Conservation (phyloP, 2,888 invertebrate species). For the Drosophila leonis region DNA sequence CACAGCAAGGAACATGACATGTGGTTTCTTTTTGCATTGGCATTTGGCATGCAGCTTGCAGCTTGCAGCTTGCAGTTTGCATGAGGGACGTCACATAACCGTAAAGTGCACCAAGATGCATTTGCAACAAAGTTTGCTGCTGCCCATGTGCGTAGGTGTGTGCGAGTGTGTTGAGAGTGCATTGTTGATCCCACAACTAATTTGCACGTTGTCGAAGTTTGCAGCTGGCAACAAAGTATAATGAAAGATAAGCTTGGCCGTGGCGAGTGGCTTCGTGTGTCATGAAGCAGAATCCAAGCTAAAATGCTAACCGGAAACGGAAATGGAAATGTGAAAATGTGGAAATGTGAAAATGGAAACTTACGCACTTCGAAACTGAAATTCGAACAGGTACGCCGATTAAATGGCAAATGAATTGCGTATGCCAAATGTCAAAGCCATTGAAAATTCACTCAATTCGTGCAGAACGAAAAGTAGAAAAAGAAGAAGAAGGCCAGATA, state of each 20-base stretch:
- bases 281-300: conserved; percentile 8
- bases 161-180: conserved; percentile 2
- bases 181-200: conserved; percentile 50
- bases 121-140: conserved; percentile 56
- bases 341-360: conserved; percentile 21
- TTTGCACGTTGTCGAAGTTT: conserved; percentile 57
- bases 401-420: conserved; percentile 8
- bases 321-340: conserved; percentile 18
- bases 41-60: not conserved
- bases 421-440: conserved; percentile 13
- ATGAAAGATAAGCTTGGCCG: conserved; percentile 17
- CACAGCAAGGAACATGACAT: not conserved
- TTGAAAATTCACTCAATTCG: not conserved
- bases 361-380: conserved; percentile 24
- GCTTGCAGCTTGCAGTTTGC: not conserved
- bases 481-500: not conserved
- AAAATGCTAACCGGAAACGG: conserved; percentile 31
- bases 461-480: not conserved
- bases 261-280: not conserved
- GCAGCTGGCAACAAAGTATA: conserved; percentile 45
- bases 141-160: conserved; percentile 1
- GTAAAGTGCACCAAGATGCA: conserved; percentile 20
- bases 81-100: conserved; percentile 6
- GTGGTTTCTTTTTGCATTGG: not conserved
- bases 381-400: conserved; percentile 2